Base-by-base conservation (phyloP, 1,140 invertebrate species). In the Cydia strobilella region DNA sequence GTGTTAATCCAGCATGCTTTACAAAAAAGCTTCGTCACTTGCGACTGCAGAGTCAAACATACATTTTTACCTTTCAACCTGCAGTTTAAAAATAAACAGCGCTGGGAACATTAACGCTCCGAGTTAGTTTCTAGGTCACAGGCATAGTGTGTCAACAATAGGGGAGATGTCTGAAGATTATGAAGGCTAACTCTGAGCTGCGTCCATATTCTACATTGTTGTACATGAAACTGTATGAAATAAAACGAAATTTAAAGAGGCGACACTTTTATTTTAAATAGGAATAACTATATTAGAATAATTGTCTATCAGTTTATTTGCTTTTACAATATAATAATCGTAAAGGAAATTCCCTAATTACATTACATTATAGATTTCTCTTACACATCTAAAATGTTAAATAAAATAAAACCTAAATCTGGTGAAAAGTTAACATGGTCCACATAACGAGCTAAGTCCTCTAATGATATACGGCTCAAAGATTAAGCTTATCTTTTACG, bases 121-220 rank as follows among this genome's bases (percentile, higher is more conserved):
- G 35, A 69, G 27, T 75, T 74, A 71, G 59, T 84, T 82, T 84
- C 71, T 82, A 78, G 82, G 82, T 84, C 81, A 77, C 77, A 82
- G 73, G 75, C 76, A 62, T 75, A 74, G 65, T 78, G 51, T 80
- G 74, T 77, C 73, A 66, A 80, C 82, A 79, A 82, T 82, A 76
- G 78, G 69, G 65, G 65, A 69, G 75, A 75, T 73, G 82, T 71
- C 75, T 77, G 76, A 72, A 81, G 78, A 83, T 81, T 80, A 81
- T 78, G 79, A 79, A 77, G 71, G 72, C 18, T 20, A 59, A 65
- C 62, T 48, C 48, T 63, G 62, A 27, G 62, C 65, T 66, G 27
- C 45, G 35, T 48, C 35, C 27, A 13, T 62, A 63, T 74, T 74
- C 31, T 31, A 63, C 15, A 72, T 35, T 27, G 15, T 65, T 74